These are phyloP conservation scores for Stigmatopora nigra DNA, from an alignment of 2,113 vertebrate genomes.

Conservation along the genomic window DNA sequence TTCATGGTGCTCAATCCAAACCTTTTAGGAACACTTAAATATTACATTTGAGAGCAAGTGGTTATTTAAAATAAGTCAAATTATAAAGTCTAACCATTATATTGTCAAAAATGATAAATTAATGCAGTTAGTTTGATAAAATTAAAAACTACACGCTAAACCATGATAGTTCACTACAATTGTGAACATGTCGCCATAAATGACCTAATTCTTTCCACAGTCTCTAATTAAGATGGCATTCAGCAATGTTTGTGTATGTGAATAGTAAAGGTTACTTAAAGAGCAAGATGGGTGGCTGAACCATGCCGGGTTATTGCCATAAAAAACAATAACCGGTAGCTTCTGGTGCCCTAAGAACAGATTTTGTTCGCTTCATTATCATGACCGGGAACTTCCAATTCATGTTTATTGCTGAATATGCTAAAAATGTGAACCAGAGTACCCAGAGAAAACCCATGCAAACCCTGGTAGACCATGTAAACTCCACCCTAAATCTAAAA, in stretches of 20 bases:
- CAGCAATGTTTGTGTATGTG: slow-evolving; percentile 24
- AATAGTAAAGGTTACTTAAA: slow-evolving; percentile 58
- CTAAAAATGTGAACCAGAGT: too few relatives aligned
- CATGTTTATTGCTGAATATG: neutral
- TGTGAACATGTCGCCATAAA: slow-evolving; percentile 19
- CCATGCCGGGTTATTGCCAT: slow-evolving; percentile 44
- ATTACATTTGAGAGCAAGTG: too few relatives aligned
- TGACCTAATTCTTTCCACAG: slow-evolving; percentile 8
- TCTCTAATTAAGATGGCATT: slow-evolving; percentile 52
- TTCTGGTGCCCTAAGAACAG: slow-evolving; percentile 34
- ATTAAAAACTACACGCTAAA: neutral
- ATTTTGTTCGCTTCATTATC: neutral
- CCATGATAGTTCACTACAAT: slow-evolving; percentile 15
- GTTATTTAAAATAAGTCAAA: too few relatives aligned
- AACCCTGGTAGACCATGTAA: too few relatives aligned
- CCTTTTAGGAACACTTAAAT: too few relatives aligned
- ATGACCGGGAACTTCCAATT: neutral
- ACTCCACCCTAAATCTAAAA: too few relatives aligned
- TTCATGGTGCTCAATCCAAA: too few relatives aligned
- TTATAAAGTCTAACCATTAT: too few relatives aligned
- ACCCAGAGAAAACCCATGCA: too few relatives aligned
- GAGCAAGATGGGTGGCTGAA: slow-evolving; percentile 28
- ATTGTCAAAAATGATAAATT: too few relatives aligned
- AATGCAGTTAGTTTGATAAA: too few relatives aligned
- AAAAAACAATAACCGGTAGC: slow-evolving; percentile 51